Percentiles rank a stretch among this genome's conserved stretches.
Evolutionary conservation across 1,140 invertebrate species (phyloP).

Genomic region (Drosophila varians): DNA sequence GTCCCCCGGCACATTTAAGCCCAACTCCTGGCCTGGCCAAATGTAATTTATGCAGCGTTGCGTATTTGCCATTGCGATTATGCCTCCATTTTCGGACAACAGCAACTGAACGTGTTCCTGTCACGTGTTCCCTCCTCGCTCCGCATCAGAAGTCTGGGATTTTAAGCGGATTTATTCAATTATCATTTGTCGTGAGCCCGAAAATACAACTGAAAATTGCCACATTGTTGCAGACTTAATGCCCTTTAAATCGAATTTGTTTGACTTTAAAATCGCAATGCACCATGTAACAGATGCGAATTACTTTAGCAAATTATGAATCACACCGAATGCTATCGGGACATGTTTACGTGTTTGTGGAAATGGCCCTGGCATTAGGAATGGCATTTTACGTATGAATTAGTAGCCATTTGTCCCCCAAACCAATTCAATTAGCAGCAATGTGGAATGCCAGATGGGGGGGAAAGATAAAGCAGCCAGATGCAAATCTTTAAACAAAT

Average conservation of each 20-base stretch:
- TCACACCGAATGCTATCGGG: background rate
- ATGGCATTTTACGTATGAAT: background rate
- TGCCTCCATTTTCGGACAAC: constrained; percentile 53
- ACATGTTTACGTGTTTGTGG: constrained; percentile 12
- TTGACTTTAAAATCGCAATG: constrained; percentile 29
- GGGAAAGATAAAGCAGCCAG: constrained; percentile 60
- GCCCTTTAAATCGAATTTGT: constrained; percentile 20
- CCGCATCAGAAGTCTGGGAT: constrained; percentile 34
- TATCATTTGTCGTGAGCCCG: constrained; percentile 70
- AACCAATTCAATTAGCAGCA: constrained; percentile 18
- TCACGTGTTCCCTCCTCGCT: constrained; percentile 48
- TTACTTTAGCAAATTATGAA: constrained; percentile 13
- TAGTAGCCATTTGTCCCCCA: background rate
- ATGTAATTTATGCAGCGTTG: constrained; percentile 60
- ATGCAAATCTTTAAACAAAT: constrained; percentile 75
- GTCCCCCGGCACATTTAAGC: constrained; percentile 5
- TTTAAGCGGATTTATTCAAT: constrained; percentile 83
- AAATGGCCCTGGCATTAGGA: constrained; percentile 12
- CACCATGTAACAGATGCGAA: constrained; percentile 27
- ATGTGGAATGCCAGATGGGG: background rate
- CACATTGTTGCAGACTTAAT: constrained; percentile 31
- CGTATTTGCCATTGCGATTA: constrained; percentile 67
- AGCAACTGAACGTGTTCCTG: constrained; percentile 48
- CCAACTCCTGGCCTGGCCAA: constrained; percentile 14
- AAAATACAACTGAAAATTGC: constrained; percentile 47